Evolutionary conservation across 2,797 vertebrate genomes (phyloP), one percentile per base, ranked within the genome.

Genomic region (Astyanax mexicanus): DNA sequence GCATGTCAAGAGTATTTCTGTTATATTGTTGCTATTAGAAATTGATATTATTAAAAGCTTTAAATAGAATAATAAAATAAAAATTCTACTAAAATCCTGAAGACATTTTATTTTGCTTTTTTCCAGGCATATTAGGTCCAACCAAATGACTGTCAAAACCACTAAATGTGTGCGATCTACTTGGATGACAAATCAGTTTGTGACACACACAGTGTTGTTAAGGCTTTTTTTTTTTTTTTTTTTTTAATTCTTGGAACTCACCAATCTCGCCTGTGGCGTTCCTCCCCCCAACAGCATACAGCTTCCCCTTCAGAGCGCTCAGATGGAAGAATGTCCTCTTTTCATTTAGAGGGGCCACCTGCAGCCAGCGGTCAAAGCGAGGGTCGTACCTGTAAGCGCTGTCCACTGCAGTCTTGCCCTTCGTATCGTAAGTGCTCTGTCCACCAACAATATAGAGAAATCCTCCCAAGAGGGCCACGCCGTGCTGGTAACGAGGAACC

Each of bases 401-500:
- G 87, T 94, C 93, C 7, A 94, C 92, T 21, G 94, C 94, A 0
- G 93, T 95, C 85, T 95, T 95, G 0, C 94, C 94, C 75, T 95
- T 95, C 81, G 93, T 95, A 86, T 95, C 93, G 1, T 95, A 95
- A 0, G 93, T 94, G 73, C 92, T 93, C 85, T 95, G 94, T 45
- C 94, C 94, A 77, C 94, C 94, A 15, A 95, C 94, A 4, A 95
- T 94, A 64, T 93, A 95, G 71, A 95, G 92, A 78, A 95, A 95
- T 23, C 90, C 92, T 0, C 93, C 93, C 0, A 94, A 84, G 9
- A 95, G 87, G 49, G 94, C 93, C 61, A 95, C 90, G 0, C 93
- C 94, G 5, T 95, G 93, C 84, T 95, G 94, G 73, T 95, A 95
- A 7, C 93, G 90, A 0, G 93, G 94, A 19, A 84, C 89, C 60